Conservation (phyloP, 2,888 invertebrate genomes). For the Carterocephalus palaemon region DNA sequence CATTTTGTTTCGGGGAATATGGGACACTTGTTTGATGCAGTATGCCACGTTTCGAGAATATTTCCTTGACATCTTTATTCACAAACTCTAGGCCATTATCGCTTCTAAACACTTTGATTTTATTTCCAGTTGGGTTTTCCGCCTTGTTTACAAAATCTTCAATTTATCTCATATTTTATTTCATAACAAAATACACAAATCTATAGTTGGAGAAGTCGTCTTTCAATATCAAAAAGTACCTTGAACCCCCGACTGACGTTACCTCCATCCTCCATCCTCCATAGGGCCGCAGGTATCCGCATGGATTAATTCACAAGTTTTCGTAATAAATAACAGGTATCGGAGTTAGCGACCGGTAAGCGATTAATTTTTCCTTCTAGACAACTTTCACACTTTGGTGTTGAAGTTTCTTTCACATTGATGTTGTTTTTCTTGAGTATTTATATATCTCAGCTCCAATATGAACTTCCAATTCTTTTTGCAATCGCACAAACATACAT, state of each 20-base stretch:
- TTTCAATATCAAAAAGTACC: slow-evolving; percentile 37
- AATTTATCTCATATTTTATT: slow-evolving; percentile 27
- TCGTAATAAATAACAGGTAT: too few relatives aligned
- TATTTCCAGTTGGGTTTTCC: slow-evolving; percentile 23
- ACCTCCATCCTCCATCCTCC: too few relatives aligned
- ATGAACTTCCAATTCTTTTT: slow-evolving; percentile 27
- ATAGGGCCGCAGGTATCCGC: slow-evolving; percentile 27
- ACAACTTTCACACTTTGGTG: slow-evolving; percentile 27
- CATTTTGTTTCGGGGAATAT: slow-evolving; percentile 7
- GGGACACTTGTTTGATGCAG: slow-evolving; percentile 27
- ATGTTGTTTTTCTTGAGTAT: slow-evolving; percentile 22
- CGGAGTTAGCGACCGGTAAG: slow-evolving; percentile 17
- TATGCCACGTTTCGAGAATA: slow-evolving; percentile 24
- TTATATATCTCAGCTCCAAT: slow-evolving; percentile 30
- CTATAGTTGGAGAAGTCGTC: slow-evolving; percentile 35
- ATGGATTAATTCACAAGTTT: slow-evolving; percentile 4
- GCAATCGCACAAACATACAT: slow-evolving; percentile 32
- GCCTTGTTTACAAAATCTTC: slow-evolving; percentile 18
- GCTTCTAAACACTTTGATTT: slow-evolving; percentile 18
- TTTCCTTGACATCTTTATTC: slow-evolving; percentile 11
- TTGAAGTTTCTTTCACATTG: slow-evolving; percentile 20
- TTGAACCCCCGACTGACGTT: slow-evolving; percentile 21
- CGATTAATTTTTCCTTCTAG: slow-evolving; percentile 23
- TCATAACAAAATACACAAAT: slow-evolving; percentile 19
- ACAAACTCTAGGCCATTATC: slow-evolving; percentile 30